Evolutionary conservation across 2,888 invertebrate species (phyloP).

Genomic region (Globia sparganii): DNA sequence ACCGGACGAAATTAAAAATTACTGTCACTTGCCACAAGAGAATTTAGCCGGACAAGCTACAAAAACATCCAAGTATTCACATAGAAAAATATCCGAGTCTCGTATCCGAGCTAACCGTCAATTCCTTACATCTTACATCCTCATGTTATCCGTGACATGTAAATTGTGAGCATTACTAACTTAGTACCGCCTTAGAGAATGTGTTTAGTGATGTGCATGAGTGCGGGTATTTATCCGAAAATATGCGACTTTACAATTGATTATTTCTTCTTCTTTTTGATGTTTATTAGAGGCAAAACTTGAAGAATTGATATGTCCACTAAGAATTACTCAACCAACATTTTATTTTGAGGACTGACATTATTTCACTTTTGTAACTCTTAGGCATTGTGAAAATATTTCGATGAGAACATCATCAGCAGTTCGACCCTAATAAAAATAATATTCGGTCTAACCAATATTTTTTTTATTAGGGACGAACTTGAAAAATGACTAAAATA

Average conservation of each 20-base stretch:
- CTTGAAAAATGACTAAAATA: not conserved
- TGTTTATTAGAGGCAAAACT: not conserved
- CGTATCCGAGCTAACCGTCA: conserved; percentile 41
- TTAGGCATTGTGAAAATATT: not conserved
- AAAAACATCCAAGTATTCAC: conserved; percentile 21
- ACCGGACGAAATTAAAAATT: not conserved
- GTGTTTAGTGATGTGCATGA: conserved; percentile 40
- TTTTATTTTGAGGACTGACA: too few relatives aligned
- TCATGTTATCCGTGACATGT: conserved; percentile 58
- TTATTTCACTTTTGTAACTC: not conserved
- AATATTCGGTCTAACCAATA: too few relatives aligned
- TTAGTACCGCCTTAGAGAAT: conserved; percentile 46
- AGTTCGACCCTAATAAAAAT: too few relatives aligned
- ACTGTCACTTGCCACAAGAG: not conserved
- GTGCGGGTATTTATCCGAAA: conserved; percentile 16
- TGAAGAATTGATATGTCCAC: not conserved
- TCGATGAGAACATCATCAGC: not conserved
- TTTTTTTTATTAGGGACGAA: not conserved
- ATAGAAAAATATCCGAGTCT: conserved; percentile 35
- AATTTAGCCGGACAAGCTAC: conserved; percentile 11
- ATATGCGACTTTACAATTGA: conserved; percentile 12
- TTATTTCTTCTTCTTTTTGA: not conserved
- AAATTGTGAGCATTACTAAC: conserved; percentile 61
- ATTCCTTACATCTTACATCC: conserved; percentile 57
- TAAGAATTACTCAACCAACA: not conserved